Base-by-base conservation (phyloP, 2,797 vertebrate genomes). In the Microchirus variegatus region DNA sequence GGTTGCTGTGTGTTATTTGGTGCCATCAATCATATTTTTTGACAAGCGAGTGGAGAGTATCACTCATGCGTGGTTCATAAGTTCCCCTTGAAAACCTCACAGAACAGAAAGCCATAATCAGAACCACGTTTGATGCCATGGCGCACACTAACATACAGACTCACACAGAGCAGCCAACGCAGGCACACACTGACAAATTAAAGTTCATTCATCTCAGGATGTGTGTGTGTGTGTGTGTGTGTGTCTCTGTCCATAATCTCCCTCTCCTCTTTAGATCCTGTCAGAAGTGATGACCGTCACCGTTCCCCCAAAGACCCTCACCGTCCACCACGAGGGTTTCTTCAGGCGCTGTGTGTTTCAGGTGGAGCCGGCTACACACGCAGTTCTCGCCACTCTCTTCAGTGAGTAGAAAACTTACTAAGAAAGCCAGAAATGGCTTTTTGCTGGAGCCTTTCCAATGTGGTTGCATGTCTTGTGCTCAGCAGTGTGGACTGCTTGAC, bases 251-350 rank as follows among this genome's bases (percentile, higher is more conserved):
- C 16, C 14, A 6, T 51, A 35, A 26, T 49, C 40, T 72, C 37
- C 59, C 15, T 50, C 17, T 45, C 18, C 53, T 49, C 31, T 22
- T 60, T 26, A 84, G 80, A 69, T 55, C 66, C 71, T 35, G 58
- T 26, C 17, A 10, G 11, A 40, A 3, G 50, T 44, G 17, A 51
- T 58, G 17, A 31, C 22, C 0, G 50, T 52, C 53, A 51, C 54
- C 4, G 51, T 0, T 9, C 16, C 70, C 43, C 76, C 74, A 50
- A n/a, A 66, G 0, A 43, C 63, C 13, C 78, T 90, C 60, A 91
- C 71, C 5, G 90, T 96, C 60, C 94, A 95, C 65, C 94, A 96
- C 0, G 95, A 97, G 85, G 95, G 94, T 11, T 96, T 96, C 86
- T 96, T 97, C 85, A 95, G 94, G 93, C 41, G 92, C 14, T 97